Evolutionary conservation across 2,797 vertebrate genomes (phyloP), one percentile per base, ranked within the genome.

Genomic region (Tapirus indicus): DNA sequence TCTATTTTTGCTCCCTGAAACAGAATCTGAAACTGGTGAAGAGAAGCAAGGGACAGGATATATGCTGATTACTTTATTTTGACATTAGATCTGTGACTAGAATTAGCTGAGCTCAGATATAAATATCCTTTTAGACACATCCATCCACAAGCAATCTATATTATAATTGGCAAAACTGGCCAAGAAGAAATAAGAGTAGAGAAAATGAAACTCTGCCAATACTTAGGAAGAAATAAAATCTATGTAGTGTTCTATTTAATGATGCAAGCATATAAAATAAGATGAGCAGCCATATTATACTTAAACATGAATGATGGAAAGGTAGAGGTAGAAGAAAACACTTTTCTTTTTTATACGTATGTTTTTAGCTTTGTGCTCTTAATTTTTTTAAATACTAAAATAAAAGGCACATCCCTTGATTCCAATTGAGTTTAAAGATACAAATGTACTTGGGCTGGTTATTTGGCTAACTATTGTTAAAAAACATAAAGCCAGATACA

Each of bases 21-120:
- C 23, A 96, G 80, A 97, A 94, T 92, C 64, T 92, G 97, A 96
- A 58, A 35, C 32, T 58, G 56, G 85, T 80, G 49, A 78, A 96
- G 89, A 54, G 62, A 91, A 18, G 74, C 52, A 88, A 93, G 54
- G 35, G 71, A 84, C 35, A 97, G 21, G 78, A 89, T 69, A 92
- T 35, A 93, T 52, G 95, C 93, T 78, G 97, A 98, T 68, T 96
- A 68, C 32, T 94, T 83, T 95, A 91, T 97, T 97, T 93, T 96
- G 72, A 97, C 58, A 93, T 41, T 88, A 89, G 66, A 92, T 97
- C 92, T 97, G 47, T 97, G 92, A 82, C 66, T 96, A 96, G 82
- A 94, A 98, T 98, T 96, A 47, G 54, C 92, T 94, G 35, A 68
- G 87, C 8, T 95, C 25, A 13, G 89, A 64, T 93, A 91, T 62